phyloP scores from a whole-genome alignment of 2,797 vertebrate genomes.

The Pipistrellus nathusii region DNA sequence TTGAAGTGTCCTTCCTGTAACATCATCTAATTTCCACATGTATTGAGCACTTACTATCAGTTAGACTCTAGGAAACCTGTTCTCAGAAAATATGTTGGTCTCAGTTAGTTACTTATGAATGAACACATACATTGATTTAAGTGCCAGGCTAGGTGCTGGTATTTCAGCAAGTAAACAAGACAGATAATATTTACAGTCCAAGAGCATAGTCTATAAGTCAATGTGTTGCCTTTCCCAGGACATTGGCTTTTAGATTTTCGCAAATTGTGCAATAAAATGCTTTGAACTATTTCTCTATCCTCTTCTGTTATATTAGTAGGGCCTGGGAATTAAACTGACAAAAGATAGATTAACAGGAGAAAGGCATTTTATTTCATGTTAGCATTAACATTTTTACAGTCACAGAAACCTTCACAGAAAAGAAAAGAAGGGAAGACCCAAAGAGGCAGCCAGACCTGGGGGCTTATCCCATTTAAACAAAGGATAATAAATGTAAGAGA shows the following conservation, averaged over 20 bases:
- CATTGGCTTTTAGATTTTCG: not conserved
- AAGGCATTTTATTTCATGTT: not conserved
- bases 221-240: not conserved
- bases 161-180: not conserved
- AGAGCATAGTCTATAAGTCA: not conserved
- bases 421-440: not conserved
- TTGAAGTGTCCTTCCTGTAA: not conserved
- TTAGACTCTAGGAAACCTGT: not conserved
- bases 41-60: not conserved
- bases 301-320: not conserved
- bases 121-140: not conserved
- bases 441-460: not conserved
- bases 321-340: not conserved
- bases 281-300: not conserved
- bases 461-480: not conserved
- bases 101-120: not conserved
- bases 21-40: slow-evolving; percentile 47
- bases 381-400: not conserved
- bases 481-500: not conserved
- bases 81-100: not conserved
- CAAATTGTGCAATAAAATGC: not conserved
- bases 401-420: not conserved
- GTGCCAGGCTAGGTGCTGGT: not conserved
- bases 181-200: not conserved
- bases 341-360: not conserved